These are phyloP conservation scores for Temnothorax ravouxi DNA, from an alignment of 2,888 invertebrate genomes.

Conservation along the genomic window DNA sequence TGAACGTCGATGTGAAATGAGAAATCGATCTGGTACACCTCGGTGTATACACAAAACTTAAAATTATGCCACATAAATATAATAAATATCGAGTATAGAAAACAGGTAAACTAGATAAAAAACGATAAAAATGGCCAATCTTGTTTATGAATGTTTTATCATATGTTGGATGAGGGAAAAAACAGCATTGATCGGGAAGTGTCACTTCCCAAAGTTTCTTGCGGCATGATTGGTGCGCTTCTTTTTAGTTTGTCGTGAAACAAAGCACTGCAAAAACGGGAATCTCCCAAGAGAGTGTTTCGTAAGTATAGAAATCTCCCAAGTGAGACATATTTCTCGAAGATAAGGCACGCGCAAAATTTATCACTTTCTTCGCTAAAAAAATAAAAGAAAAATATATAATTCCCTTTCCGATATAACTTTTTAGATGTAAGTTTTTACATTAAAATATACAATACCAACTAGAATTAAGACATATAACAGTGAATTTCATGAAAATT, in stretches of 20 bases:
- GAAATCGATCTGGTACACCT: background rate
- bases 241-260: constrained; percentile 53
- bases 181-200: constrained; percentile 4
- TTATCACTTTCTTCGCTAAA: constrained; percentile 17
- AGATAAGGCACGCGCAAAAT: constrained; percentile 39
- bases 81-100: constrained; percentile 1
- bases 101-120: background rate
- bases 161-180: background rate
- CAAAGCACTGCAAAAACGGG: constrained; percentile 55
- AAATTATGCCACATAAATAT: background rate
- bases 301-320: constrained; percentile 51
- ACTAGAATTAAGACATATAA: background rate
- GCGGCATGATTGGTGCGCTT: constrained; percentile 29
- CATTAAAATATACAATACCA: background rate
- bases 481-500: background rate
- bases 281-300: constrained; percentile 39
- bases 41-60: background rate
- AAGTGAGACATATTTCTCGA: constrained; percentile 59
- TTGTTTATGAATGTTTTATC: constrained; percentile 2
- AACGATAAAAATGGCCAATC: background rate
- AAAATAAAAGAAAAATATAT: background rate
- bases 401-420: background rate
- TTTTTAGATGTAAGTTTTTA: background rate
- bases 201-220: constrained; percentile 28
- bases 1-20: background rate